Evolutionary conservation across 1,140 invertebrate species (phyloP).

Genomic region (Hesperophylax magnus): DNA sequence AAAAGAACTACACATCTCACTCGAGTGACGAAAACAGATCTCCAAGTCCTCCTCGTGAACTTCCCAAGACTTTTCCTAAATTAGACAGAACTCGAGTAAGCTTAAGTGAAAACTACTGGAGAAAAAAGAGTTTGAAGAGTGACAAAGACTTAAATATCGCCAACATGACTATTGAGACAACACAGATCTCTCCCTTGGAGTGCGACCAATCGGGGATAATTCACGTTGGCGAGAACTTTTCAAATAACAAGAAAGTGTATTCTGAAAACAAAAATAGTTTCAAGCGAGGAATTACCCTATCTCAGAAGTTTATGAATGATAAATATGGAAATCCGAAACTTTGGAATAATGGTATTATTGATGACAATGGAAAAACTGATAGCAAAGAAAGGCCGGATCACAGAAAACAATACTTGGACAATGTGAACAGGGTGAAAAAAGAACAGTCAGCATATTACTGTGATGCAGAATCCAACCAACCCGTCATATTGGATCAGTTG

Average conservation of each 20-base stretch:
- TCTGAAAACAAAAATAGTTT: conserved; percentile 60
- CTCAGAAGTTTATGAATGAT: conserved; percentile 70
- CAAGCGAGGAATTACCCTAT: conserved; percentile 65
- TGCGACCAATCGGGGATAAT: conserved; percentile 63
- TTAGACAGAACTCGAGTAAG: conserved; percentile 63
- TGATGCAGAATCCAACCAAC: conserved; percentile 59
- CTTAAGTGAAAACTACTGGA: conserved; percentile 69
- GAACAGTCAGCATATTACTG: conserved; percentile 61
- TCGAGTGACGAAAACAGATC: conserved; percentile 74
- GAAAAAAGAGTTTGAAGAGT: conserved; percentile 62
- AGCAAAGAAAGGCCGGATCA: conserved; percentile 60
- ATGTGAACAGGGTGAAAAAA: conserved; percentile 62
- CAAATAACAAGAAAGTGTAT: conserved; percentile 62
- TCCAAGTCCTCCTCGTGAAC: conserved; percentile 66
- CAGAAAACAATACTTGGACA: conserved; percentile 64
- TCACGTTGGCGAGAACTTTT: conserved; percentile 57
- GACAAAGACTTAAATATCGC: conserved; percentile 61
- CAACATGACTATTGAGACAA: conserved; percentile 59
- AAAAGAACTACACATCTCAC: conserved; percentile 70
- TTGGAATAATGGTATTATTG: conserved; percentile 60
- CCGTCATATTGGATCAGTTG: conserved; percentile 54
- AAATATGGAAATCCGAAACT: conserved; percentile 69
- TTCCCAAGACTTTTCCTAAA: conserved; percentile 61
- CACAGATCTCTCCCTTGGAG: conserved; percentile 61
- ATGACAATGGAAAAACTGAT: conserved; percentile 24